Evolutionary conservation across 2,113 vertebrate genomes (phyloP).

Genomic region (Garra rufa): DNA sequence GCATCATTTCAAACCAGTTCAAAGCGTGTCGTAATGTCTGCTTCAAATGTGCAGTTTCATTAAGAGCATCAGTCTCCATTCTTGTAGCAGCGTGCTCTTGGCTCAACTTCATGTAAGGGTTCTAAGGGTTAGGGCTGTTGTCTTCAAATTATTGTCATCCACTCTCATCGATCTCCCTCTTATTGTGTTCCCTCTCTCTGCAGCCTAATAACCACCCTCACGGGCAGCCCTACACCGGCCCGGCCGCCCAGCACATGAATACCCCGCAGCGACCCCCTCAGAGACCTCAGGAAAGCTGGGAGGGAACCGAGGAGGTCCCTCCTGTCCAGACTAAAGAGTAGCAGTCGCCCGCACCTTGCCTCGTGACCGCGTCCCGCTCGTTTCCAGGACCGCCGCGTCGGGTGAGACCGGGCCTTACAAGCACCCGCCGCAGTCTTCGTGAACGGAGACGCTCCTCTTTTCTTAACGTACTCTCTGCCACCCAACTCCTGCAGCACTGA

Average conservation of each 20-base stretch:
- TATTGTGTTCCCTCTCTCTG: background rate
- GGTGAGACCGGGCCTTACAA: background rate
- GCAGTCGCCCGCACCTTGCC: constrained; percentile 59
- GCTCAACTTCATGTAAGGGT: no score
- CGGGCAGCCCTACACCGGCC: constrained; percentile 97
- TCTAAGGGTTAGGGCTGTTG: no score
- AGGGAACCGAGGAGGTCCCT: constrained; percentile 92
- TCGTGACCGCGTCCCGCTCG: background rate
- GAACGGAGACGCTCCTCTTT: background rate
- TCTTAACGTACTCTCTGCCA: background rate
- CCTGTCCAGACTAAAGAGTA: constrained; percentile 94
- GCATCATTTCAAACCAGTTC: no score
- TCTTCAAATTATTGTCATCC: no score
- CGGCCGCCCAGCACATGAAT: constrained; percentile 99
- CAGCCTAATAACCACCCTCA: constrained; percentile 94
- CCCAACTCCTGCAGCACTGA: background rate
- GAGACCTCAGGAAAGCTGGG: constrained; percentile 97
- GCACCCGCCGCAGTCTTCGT: constrained; percentile 5
- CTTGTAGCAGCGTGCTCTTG: no score
- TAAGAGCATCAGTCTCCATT: no score
- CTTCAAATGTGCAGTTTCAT: no score
- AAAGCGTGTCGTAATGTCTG: no score
- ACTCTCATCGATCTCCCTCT: no score
- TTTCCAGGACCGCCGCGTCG: background rate
- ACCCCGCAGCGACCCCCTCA: constrained; percentile 92